These are phyloP conservation scores for Heteromormyrus szaboi DNA, from an alignment of 2,797 vertebrate genomes.

Conservation along the genomic window DNA sequence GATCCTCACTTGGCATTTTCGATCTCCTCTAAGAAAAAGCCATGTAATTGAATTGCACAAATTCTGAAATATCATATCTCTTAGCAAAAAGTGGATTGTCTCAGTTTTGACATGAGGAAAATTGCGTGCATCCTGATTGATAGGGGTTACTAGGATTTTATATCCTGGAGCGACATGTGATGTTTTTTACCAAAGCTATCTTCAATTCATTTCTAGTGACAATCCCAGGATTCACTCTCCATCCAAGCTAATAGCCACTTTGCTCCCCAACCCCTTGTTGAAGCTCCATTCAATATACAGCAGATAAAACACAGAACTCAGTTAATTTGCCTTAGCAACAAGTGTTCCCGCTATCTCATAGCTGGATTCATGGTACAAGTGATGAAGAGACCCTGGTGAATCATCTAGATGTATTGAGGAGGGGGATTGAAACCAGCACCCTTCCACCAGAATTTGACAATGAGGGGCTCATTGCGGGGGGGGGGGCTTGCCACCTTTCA, in stretches of 20 bases:
- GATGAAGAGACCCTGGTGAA: neutral
- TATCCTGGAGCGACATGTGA: neutral
- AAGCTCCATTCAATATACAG: neutral
- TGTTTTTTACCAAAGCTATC: neutral
- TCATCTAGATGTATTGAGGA: slow-evolving; percentile 6
- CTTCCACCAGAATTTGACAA: slow-evolving; percentile 5
- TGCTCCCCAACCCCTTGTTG: neutral
- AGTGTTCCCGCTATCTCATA: neutral
- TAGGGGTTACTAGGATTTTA: slow-evolving; percentile 6
- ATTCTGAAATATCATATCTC: slow-evolving; percentile 9
- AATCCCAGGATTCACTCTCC: neutral
- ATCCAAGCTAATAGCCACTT: neutral
- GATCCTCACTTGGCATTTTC: neutral
- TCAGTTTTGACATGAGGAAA: slow-evolving; percentile 4
- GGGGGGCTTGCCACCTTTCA: neutral
- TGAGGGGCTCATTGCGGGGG: neutral
- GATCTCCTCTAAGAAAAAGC: neutral
- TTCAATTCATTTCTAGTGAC: neutral
- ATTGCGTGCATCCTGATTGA: neutral
- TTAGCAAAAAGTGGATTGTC: slow-evolving; percentile 7
- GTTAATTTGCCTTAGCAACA: slow-evolving; percentile 16
- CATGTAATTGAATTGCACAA: slow-evolving; percentile 4
- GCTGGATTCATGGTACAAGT: slow-evolving; percentile 1
- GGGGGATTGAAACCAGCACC: slow-evolving; percentile 14
- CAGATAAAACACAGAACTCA: neutral